phyloP scores from a whole-genome alignment of 2,888 invertebrate genomes.

The Tachina fera region DNA sequence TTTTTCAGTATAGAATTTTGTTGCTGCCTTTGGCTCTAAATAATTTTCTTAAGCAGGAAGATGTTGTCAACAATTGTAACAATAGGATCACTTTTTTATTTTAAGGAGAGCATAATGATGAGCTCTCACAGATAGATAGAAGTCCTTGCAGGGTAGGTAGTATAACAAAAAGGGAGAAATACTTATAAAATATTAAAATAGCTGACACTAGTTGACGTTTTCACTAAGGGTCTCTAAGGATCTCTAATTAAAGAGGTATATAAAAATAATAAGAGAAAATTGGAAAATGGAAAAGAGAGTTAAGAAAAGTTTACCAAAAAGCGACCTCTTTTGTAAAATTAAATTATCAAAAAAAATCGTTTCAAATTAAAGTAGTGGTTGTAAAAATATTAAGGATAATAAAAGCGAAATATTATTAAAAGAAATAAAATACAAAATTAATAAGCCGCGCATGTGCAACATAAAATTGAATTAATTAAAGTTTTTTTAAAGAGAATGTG shows the following conservation, averaged over 20 bases:
- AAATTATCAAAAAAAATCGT: not conserved
- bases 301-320: not conserved
- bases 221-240: no score
- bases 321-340: not conserved
- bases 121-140: not conserved
- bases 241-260: not conserved
- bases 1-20: constrained; percentile 23
- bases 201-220: no score
- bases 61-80: constrained; percentile 66
- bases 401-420: no score
- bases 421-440: no score
- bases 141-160: not conserved
- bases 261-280: not conserved
- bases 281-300: not conserved
- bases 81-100: constrained; percentile 36
- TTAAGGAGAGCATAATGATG: not conserved
- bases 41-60: constrained; percentile 60
- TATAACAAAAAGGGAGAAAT: no score
- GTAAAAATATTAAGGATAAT: no score
- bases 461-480: no score
- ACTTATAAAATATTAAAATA: no score
- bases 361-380: no score
- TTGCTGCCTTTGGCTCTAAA: constrained; percentile 10
- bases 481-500: no score
- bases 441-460: no score